Evolutionary conservation across 2,888 invertebrate genomes (phyloP).

Genomic region (Philereme transversata): DNA sequence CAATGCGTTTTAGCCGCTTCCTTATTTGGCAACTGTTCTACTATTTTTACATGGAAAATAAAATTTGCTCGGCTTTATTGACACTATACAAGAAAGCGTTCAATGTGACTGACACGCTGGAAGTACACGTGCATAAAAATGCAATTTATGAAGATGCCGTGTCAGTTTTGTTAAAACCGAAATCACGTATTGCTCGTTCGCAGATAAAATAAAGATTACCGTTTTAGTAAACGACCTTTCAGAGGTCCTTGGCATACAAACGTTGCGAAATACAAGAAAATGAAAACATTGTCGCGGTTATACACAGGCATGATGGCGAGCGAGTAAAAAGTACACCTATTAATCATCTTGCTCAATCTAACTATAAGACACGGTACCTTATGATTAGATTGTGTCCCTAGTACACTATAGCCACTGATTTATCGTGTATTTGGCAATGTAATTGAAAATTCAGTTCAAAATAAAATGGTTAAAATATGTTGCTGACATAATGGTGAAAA

Average conservation of each 20-base stretch:
- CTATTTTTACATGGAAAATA: constrained; percentile 35
- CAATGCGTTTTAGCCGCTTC: constrained; percentile 47
- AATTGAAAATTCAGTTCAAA: constrained; percentile 2
- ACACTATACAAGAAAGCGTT: constrained; percentile 14
- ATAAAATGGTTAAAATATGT: constrained; percentile 8
- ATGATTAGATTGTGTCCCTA: not conserved
- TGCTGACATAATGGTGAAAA: not conserved
- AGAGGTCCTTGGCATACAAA: constrained; percentile 74
- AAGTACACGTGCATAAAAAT: constrained; percentile 26
- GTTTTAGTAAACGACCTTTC: constrained; percentile 78
- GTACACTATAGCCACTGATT: constrained; percentile 4
- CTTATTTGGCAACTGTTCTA: constrained; percentile 48
- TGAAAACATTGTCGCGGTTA: constrained; percentile 57
- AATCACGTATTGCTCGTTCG: constrained; percentile 58
- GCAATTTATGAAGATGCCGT: constrained; percentile 38
- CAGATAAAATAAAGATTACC: constrained; percentile 81
- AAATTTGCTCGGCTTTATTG: constrained; percentile 33
- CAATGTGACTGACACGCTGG: constrained; percentile 17
- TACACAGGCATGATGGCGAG: constrained; percentile 29
- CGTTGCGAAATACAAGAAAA: constrained; percentile 68
- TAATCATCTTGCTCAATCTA: constrained; percentile 9
- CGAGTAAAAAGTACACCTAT: constrained; percentile 36
- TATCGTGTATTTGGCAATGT: not conserved
- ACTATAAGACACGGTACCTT: not conserved
- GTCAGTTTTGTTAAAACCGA: constrained; percentile 55